Evolutionary conservation across 2,888 invertebrate species (phyloP).

Genomic region (Morpho achilles): DNA sequence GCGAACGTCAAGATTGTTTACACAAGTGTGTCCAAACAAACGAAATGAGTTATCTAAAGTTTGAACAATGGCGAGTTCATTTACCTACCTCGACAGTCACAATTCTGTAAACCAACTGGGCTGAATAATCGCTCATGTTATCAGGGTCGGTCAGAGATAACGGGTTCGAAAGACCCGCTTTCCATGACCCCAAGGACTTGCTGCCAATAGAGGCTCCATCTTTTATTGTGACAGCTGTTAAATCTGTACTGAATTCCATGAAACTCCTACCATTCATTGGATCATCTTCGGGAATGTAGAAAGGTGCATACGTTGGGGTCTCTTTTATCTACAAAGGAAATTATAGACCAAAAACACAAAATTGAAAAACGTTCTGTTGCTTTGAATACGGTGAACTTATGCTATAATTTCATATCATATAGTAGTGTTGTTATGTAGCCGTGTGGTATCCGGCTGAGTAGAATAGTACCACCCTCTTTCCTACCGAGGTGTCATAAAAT

Average conservation of each 20-base stretch:
- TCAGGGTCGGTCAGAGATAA: slow-evolving; percentile 82
- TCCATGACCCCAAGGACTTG: slow-evolving; percentile 86
- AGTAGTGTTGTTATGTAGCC: too few relatives aligned
- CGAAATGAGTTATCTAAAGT: slow-evolving; percentile 25
- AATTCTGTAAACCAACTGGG: slow-evolving; percentile 91
- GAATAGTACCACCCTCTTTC: too few relatives aligned
- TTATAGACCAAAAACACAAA: slow-evolving; percentile 16
- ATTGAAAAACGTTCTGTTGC: too few relatives aligned
- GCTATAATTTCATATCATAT: too few relatives aligned
- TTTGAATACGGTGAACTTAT: too few relatives aligned
- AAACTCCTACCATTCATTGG: slow-evolving; percentile 85
- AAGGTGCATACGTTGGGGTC: slow-evolving; percentile 84
- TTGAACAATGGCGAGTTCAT: slow-evolving; percentile 42
- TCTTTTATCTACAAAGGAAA: slow-evolving; percentile 72
- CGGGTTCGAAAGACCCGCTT: slow-evolving; percentile 84
- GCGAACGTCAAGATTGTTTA: slow-evolving; percentile 41
- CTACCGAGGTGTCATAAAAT: too few relatives aligned
- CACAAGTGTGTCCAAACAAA: slow-evolving; percentile 56
- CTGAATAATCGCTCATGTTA: slow-evolving; percentile 86
- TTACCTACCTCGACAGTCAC: slow-evolving; percentile 89
- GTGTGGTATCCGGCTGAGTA: too few relatives aligned
- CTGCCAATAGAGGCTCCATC: slow-evolving; percentile 87
- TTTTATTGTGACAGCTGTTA: slow-evolving; percentile 84
- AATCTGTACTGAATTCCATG: slow-evolving; percentile 86
- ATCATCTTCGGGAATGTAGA: slow-evolving; percentile 80